Evolutionary conservation across 2,113 vertebrate genomes (phyloP).

Genomic region (Nesoenas mayeri): DNA sequence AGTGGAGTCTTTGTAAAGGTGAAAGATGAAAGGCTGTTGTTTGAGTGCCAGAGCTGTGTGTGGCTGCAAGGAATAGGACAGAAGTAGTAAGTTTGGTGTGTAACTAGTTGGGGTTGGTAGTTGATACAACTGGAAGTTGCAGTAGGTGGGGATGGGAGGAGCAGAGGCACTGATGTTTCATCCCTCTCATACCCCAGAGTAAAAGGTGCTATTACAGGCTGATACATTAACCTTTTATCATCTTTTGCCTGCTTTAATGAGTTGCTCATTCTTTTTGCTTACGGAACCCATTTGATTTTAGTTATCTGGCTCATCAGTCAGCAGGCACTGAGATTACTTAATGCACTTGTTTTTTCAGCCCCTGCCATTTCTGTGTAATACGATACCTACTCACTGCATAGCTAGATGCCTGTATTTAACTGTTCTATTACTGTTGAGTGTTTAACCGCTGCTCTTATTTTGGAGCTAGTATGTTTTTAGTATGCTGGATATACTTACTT

Average conservation of each 20-base stretch:
- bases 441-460: not conserved
- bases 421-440: not conserved
- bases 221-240: not conserved
- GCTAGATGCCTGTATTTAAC: not conserved
- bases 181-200: not conserved
- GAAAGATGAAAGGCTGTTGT: not conserved
- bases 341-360: not conserved
- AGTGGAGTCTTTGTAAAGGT: not conserved
- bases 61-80: not conserved
- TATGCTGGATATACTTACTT: not conserved
- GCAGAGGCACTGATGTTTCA: not conserved
- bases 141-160: not conserved
- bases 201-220: not conserved
- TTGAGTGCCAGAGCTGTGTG: not conserved
- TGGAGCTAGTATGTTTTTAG: not conserved
- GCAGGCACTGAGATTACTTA: not conserved
- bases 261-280: conserved; percentile 4
- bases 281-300: conserved; percentile 33
- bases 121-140: not conserved
- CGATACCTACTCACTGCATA: not conserved
- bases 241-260: not conserved
- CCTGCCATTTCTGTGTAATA: conserved; percentile 5
- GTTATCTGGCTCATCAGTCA: conserved; percentile 18
- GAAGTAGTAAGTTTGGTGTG: not conserved
- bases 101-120: not conserved